Conservation (phyloP, 2,113 vertebrate species). For the Neotragus moschatus region DNA sequence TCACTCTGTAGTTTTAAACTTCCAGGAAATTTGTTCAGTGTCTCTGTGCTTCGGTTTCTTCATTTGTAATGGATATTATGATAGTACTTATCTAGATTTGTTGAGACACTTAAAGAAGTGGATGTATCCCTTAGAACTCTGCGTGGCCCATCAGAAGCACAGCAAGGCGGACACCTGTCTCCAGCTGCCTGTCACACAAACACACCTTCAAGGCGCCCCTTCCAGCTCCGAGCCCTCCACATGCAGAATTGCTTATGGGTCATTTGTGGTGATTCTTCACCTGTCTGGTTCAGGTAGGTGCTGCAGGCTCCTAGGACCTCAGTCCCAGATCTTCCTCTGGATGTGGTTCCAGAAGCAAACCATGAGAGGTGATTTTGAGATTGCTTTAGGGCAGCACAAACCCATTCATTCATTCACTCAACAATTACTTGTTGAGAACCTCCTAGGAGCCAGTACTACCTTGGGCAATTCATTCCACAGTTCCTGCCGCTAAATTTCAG, state of each 20-base stretch:
- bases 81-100: background rate
- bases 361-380: background rate
- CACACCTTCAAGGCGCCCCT: background rate
- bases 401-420: background rate
- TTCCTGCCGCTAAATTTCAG: background rate
- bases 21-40: background rate
- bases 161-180: rapidly evolving
- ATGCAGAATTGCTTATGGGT: background rate
- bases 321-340: background rate
- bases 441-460: background rate
- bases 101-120: background rate
- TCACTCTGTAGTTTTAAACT: background rate
- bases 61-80: too few species aligned
- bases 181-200: background rate
- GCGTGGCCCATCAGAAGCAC: background rate
- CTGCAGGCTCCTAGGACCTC: too few species aligned
- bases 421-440: too few species aligned
- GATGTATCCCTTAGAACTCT: background rate
- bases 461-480: background rate
- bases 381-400: background rate
- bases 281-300: background rate
- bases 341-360: background rate
- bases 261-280: background rate
- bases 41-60: background rate
- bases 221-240: rapidly evolving